phyloP scores from a whole-genome alignment of 2,797 vertebrate genomes.

The Galagoides demidoff region DNA sequence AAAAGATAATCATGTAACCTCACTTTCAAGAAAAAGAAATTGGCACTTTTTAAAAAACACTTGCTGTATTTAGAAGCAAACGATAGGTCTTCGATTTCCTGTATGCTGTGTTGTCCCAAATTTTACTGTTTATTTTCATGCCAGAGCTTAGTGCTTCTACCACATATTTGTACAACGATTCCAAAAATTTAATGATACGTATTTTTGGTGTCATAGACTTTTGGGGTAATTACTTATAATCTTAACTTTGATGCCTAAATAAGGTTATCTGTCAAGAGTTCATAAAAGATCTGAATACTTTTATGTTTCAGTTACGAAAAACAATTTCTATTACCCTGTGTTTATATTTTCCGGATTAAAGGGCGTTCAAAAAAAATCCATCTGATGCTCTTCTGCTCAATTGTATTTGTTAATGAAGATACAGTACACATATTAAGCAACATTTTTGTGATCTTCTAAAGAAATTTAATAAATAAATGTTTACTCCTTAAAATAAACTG shows the following conservation, averaged over 20 bases:
- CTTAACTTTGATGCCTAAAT: neutral
- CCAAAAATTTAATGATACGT: neutral
- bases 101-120: neutral
- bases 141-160: neutral
- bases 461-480: neutral
- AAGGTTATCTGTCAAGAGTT: neutral
- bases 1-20: neutral
- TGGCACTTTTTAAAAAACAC: neutral
- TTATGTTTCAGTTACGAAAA: neutral
- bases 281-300: neutral
- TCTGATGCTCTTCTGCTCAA: neutral
- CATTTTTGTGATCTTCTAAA: neutral
- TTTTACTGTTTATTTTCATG: neutral
- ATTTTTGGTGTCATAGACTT: neutral
- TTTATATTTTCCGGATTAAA: neutral
- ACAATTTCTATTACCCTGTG: neutral
- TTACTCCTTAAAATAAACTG: neutral
- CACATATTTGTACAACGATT: neutral
- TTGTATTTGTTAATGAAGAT: constrained; percentile 4
- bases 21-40: neutral
- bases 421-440: neutral
- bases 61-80: neutral
- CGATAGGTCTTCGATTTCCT: neutral
- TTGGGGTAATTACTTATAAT: neutral
- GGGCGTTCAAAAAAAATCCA: neutral